Conservation (phyloP, 2,113 vertebrate genomes). For the Laticauda laticaudata region DNA sequence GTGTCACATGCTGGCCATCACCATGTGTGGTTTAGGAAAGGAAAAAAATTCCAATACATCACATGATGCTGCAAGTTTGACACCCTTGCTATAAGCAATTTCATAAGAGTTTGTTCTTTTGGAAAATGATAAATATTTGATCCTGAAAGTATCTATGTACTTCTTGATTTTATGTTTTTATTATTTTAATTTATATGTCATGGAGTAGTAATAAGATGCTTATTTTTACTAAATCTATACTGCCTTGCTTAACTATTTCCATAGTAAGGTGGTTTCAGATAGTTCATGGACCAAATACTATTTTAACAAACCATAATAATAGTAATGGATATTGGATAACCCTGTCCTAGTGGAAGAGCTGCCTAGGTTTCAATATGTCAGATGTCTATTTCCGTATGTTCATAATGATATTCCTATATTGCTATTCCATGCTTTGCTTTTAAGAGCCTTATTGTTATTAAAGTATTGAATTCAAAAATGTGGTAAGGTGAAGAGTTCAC, state of each 20-base stretch:
- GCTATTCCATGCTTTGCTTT: neutral
- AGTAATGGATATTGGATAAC: neutral
- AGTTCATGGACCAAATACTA: neutral
- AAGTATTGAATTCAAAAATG: neutral
- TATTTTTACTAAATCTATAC: neutral
- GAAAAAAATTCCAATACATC: no score
- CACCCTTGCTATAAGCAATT: neutral
- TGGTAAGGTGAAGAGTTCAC: neutral
- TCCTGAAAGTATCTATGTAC: neutral
- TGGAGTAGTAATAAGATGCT: neutral
- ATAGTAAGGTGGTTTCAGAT: neutral
- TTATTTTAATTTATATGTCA: neutral
- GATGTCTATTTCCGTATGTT: neutral
- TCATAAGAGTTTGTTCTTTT: neutral
- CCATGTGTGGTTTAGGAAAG: no score
- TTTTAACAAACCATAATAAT: neutral
- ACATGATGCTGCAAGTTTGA: no score
- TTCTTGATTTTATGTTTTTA: neutral
- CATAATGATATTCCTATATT: neutral
- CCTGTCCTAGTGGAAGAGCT: neutral
- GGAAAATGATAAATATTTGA: neutral
- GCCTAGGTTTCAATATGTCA: neutral
- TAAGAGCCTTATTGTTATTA: neutral
- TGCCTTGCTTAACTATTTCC: neutral
- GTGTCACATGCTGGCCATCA: no score